Evolutionary conservation across 1,140 invertebrate genomes (phyloP).

Genomic region (Monomorium pharaonis): DNA sequence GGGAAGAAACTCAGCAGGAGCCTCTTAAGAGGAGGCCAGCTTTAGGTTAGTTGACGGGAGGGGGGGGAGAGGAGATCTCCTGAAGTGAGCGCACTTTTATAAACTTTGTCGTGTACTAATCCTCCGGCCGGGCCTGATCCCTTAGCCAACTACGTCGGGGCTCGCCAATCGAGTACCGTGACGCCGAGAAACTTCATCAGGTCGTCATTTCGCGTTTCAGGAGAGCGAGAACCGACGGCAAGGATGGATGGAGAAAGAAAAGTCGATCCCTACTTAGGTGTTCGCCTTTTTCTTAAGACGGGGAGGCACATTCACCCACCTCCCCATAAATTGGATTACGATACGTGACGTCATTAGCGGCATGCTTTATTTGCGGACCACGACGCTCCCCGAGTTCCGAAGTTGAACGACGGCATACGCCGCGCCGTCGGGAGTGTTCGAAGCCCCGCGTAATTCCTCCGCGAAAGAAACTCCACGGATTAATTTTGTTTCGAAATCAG

Average conservation of each 20-base stretch:
- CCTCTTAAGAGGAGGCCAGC: slow-evolving; percentile 63
- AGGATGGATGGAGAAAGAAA: slow-evolving; percentile 58
- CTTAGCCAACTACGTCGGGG: slow-evolving; percentile 60
- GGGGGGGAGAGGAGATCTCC: slow-evolving; percentile 33
- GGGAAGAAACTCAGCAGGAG: slow-evolving; percentile 52
- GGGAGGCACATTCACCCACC: slow-evolving; percentile 43
- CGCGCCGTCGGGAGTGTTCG: slow-evolving; percentile 21
- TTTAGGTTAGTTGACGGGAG: slow-evolving; percentile 67
- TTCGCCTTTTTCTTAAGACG: slow-evolving; percentile 70
- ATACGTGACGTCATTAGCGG: slow-evolving; percentile 84
- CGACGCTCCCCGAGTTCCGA: slow-evolving; percentile 40
- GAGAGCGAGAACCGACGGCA: slow-evolving; percentile 46
- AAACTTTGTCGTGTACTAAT: slow-evolving; percentile 84
- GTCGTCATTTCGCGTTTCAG: slow-evolving; percentile 82
- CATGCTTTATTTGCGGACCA: slow-evolving; percentile 78
- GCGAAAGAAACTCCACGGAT: slow-evolving; percentile 39
- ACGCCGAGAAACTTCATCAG: slow-evolving; percentile 83
- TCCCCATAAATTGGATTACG: slow-evolving; percentile 82
- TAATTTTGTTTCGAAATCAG: slow-evolving; percentile 49
- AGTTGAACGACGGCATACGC: slow-evolving; percentile 43
- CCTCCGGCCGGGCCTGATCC: slow-evolving; percentile 76
- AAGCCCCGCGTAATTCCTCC: slow-evolving; percentile 24
- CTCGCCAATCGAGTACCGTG: slow-evolving; percentile 69
- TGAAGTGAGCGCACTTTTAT: slow-evolving; percentile 81
- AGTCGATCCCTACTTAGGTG: slow-evolving; percentile 74